Evolutionary conservation across 2,888 invertebrate genomes (phyloP), one percentile per base, ranked within the genome.

Genomic region (Chrysolina oricalcia): DNA sequence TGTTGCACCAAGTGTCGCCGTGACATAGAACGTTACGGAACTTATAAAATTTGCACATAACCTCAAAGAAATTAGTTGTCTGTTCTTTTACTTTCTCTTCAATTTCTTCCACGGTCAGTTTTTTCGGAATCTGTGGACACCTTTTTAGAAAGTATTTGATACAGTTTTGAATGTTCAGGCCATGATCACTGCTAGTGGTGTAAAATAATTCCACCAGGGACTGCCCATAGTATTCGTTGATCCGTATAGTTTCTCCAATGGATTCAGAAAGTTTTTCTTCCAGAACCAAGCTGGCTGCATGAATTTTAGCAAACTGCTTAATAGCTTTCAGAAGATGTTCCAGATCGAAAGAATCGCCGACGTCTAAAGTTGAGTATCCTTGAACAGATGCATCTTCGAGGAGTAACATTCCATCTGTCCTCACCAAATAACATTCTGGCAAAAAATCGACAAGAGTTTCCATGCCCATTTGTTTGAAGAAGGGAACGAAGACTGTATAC

Each of bases 1-100:
- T 59, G n/a, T 59, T 59, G 35, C 59, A 59, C 59, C 59, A 59
- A 10, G n/a, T 35, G 27, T 59, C 59, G n/a, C 59, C 59, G 9
- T 59, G 59, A 17, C 35, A 27, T 17, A 59, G 6, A 59, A 59
- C 59, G 6, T 59, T 59, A 15, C 8, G 59, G 4, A n/a, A 59
- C 35, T 19, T 19, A 13, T 59, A 8, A n/a, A 35, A 59, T 9
- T 59, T 35, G 5, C 13, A 8, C 1, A 59, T n/a, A n/a, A 0
- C n/a, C n/a, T 35, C 8, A 3, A 59, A 35, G 35, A 27, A 59
- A 8, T 35, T n/a, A 10, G 0, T n/a, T 6, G 27, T 2, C 15
- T 59, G 13, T n/a, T 11, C 59, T 2, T n/a, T 13, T 2, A 59
- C n/a, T 35, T 6, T 23, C 1, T 59, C 35, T 9, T 27, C 9